Base-by-base conservation (phyloP, 2,113 vertebrate genomes). In the Ginglymostoma cirratum region DNA sequence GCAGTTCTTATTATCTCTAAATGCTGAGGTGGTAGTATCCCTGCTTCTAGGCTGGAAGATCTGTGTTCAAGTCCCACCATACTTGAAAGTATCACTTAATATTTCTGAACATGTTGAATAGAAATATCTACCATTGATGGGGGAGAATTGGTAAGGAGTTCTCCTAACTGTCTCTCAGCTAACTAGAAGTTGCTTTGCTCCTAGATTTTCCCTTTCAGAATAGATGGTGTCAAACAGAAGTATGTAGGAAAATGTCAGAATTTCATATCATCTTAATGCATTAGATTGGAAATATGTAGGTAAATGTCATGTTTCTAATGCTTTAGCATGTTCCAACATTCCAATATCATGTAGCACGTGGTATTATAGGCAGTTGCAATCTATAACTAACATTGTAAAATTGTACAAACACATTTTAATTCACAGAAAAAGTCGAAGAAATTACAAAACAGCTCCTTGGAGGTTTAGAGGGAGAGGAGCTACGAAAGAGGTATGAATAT, bases 371-470 rank as follows among this genome's bases (percentile, higher is more conserved):
- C 61, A 15, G 7, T 65, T 65, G 48, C 30, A 6, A 65, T 42
- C 55, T 27, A 34, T 19, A 17, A 55, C 14, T 67, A 85, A 7
- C 48, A 24, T 80, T 27, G 30, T 27, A 86, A 78, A 17, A 94
- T 24, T 61, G 85, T 87, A 55, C 70, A 90, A 42, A 61, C 95
- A 55, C 45, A 38, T 83, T 61, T 52, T 14, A 66, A 30, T 92
- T 96, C 80, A 94, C 96, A 99, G 99, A 98, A 96, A 99, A 98
- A 97, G 98, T 99, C 97, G 98, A 97, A 0, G 98, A 98, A 96
- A 97, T 99, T 92, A 97, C 98, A 7, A 98, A 97, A 96, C 98
- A 99, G 45, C 98, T 99, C 96, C 97, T 99, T 7, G 98, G 98
- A 89, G 98, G 98, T 86, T 97, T 98, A 0, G 98, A 98, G 96